Percentiles rank a stretch among this genome's conserved stretches.
These are phyloP conservation scores for Megastigmus dorsalis DNA, from an alignment of 2,888 invertebrate species.

Conservation along the genomic window DNA sequence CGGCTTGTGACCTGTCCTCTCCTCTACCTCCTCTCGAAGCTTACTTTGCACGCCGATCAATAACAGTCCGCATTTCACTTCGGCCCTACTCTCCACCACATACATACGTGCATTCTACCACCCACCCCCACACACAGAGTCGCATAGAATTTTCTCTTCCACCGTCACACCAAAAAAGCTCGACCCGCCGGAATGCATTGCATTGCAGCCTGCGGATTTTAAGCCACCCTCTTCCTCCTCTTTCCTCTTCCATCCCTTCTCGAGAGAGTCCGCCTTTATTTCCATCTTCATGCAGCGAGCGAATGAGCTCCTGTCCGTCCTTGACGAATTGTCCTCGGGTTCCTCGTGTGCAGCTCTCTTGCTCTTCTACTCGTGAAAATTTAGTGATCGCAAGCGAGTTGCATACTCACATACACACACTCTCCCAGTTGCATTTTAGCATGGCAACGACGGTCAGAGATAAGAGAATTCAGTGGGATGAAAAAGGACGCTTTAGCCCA, in stretches of 20 bases:
- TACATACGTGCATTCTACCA: background rate
- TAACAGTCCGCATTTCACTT: conserved; percentile 40
- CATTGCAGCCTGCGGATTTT: conserved; percentile 32
- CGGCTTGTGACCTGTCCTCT: conserved; percentile 31
- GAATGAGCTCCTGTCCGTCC: too few species aligned
- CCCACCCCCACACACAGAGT: background rate
- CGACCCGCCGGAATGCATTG: conserved; percentile 21
- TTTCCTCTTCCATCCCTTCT: background rate
- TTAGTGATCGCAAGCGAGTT: conserved; percentile 16
- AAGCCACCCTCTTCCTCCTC: background rate
- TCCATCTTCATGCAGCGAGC: conserved; percentile 22
- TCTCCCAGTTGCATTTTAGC: background rate
- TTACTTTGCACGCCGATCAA: conserved; percentile 47
- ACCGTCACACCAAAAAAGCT: conserved; percentile 14
- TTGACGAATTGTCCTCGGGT: conserved; percentile 43
- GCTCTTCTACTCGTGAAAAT: too few species aligned
- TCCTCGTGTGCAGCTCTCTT: background rate
- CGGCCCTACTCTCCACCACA: background rate
- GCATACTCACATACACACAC: too few species aligned
- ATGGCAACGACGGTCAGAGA: background rate
- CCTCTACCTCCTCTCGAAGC: conserved; percentile 36
- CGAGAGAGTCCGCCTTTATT: conserved; percentile 15
- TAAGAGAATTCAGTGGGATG: background rate
- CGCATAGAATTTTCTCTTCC: conserved; percentile 27
- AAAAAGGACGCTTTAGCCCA: conserved; percentile 17